Percentiles rank a stretch among this genome's conserved stretches.
These are phyloP conservation scores for Diphyllodes magnificus DNA, from an alignment of 2,113 vertebrate genomes.

Conservation along the genomic window DNA sequence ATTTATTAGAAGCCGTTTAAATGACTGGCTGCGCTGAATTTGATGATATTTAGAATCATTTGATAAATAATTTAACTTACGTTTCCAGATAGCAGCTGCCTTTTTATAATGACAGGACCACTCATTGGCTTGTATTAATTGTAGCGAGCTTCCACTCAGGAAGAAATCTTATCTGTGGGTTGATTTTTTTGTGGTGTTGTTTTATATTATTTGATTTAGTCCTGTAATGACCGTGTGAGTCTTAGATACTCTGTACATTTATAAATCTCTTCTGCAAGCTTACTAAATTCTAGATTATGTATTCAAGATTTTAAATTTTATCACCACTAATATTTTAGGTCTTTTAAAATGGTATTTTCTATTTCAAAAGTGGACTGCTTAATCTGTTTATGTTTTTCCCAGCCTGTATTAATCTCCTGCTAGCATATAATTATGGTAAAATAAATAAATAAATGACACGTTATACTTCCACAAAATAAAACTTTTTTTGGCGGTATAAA, in stretches of 20 bases:
- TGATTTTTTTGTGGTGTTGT: neutral
- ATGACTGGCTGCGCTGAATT: neutral
- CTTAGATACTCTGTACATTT: neutral
- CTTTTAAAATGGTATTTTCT: neutral
- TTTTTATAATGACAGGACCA: neutral
- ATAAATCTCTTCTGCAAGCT: neutral
- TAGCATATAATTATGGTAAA: neutral
- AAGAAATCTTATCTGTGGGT: neutral
- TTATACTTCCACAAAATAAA: neutral
- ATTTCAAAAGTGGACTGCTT: neutral
- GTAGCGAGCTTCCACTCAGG: neutral
- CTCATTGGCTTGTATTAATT: neutral
- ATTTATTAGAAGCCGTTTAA: neutral
- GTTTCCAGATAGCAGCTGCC: slow-evolving; percentile 3
- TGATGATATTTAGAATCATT: slow-evolving; percentile 12
- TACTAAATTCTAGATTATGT: neutral
- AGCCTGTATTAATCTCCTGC: neutral
- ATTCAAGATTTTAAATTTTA: neutral
- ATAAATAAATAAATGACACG: neutral
- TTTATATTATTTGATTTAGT: neutral
- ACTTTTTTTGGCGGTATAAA: rapidly evolving
- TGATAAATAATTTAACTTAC: slow-evolving; percentile 27
- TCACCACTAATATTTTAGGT: neutral
- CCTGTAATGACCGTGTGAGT: neutral
- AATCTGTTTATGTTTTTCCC: neutral